These are phyloP conservation scores for Hydrozoanthus gracilis DNA, from an alignment of 92 coral and sea anemone genomes.

Conservation along the genomic window DNA sequence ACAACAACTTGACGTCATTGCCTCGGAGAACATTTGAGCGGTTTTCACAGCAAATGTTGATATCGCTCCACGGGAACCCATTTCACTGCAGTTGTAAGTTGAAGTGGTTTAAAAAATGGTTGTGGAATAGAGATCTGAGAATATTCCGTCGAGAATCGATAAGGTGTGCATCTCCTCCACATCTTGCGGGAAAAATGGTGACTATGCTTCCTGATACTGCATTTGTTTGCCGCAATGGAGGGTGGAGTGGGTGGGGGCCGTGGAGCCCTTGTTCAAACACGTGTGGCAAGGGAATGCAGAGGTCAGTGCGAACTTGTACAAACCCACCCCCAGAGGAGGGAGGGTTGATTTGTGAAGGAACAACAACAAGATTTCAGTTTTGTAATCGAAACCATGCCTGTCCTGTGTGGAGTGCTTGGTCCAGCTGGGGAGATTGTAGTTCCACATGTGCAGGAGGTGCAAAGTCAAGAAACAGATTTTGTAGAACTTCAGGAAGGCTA, in stretches of 20 bases:
- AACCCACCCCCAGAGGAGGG: conserved; percentile 63
- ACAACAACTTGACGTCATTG: conserved; percentile 74
- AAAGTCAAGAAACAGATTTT: conserved; percentile 64
- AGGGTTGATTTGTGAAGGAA: conserved; percentile 71
- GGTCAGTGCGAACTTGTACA: conserved; percentile 72
- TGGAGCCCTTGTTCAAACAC: conserved; percentile 78
- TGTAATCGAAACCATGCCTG: conserved; percentile 66
- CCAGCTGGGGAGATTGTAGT: conserved; percentile 79
- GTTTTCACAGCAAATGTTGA: conserved; percentile 59
- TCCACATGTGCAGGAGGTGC: conserved; percentile 73
- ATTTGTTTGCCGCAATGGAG: conserved; percentile 71
- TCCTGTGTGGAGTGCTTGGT: conserved; percentile 81
- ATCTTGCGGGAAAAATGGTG: conserved; percentile 69
- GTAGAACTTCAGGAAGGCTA: conserved; percentile 56
- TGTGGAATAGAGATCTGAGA: conserved; percentile 52
- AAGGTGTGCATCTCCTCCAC: conserved; percentile 72
- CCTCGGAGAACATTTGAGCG: conserved; percentile 71
- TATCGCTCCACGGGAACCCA: conserved; percentile 82
- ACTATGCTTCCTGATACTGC: conserved; percentile 59
- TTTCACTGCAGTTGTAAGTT: conserved; percentile 93
- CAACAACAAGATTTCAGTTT: conserved; percentile 45
- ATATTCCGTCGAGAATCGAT: conserved; percentile 60
- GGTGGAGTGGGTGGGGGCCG: conserved; percentile 84
- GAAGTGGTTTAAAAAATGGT: conserved; percentile 93
- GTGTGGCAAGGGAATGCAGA: conserved; percentile 80